Percentiles rank a stretch among this genome's conserved stretches.
phyloP scores from a whole-genome alignment of 30 jellyfish, hydroid and myxozoan genomes.

The Chrysaora quinquecirrha region DNA sequence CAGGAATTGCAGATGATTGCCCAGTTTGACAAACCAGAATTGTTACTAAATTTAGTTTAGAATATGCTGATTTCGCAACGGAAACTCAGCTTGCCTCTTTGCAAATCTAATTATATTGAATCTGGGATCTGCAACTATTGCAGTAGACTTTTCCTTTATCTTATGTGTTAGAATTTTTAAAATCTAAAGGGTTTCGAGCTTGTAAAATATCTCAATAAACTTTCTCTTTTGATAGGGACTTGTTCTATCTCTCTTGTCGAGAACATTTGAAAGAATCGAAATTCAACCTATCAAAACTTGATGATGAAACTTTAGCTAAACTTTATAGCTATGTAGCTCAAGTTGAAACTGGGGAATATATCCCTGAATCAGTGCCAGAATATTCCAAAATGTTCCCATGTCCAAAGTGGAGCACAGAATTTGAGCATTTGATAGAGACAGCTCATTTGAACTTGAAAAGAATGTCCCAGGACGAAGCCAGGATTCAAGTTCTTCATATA shows the following conservation, averaged over 20 bases:
- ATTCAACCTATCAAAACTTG: constrained; percentile 56
- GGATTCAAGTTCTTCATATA: constrained; percentile 65
- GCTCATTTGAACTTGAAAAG: constrained; percentile 73
- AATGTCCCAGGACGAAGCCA: constrained; percentile 79
- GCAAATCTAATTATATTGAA: not conserved
- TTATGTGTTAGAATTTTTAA: too few relatives aligned
- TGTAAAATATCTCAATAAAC: too few relatives aligned
- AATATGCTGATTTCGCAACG: not conserved
- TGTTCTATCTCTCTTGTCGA: constrained; percentile 69
- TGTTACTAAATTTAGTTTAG: constrained; percentile 4
- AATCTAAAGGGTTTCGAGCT: too few relatives aligned
- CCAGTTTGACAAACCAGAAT: not conserved
- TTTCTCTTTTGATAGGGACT: constrained; percentile 76
- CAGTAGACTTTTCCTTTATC: too few relatives aligned
- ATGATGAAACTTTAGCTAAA: constrained; percentile 52
- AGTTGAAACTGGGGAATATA: constrained; percentile 87
- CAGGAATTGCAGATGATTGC: constrained; percentile 9
- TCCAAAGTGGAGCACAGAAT: constrained; percentile 77
- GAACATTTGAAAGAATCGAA: constrained; percentile 61
- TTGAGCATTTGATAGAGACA: constrained; percentile 76
- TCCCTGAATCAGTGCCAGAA: constrained; percentile 81
- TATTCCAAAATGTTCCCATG: constrained; percentile 73
- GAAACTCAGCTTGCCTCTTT: not conserved
- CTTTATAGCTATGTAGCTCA: constrained; percentile 79
- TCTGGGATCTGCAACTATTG: too few relatives aligned